Evolutionary conservation across 2,113 vertebrate species (phyloP), one percentile per base, ranked within the genome.

Genomic region (Chlorodrepanis virens): DNA sequence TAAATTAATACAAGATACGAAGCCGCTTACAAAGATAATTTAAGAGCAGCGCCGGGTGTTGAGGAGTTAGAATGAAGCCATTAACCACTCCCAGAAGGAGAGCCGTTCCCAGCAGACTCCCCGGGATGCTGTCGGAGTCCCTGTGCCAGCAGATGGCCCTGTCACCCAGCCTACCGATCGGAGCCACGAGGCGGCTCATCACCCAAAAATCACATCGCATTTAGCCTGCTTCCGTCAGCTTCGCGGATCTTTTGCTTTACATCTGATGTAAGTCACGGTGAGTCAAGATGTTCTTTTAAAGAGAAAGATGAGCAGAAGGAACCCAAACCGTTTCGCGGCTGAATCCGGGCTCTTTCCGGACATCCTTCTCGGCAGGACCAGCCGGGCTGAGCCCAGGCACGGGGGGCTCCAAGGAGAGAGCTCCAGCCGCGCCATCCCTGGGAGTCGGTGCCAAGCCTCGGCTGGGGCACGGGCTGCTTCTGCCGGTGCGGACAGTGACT

Each of bases 81-180:
- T 47, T 37, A 64, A 24, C 11, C 31, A 8, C 42, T 45, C 39
- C 37, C 39, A n/a, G 64, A 70, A 22, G 1, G 0, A 33, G 74
- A n/a, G 10, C 5, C 0, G 1, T 0, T 49, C 33, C 33, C 76
- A 23, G 68, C 5, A 1, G 54, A 23, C 21, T 33, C 6, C 0
- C 20, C 24, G 35, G 57, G 64, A 14, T 2, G 57, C 27, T 5
- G 40, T 2, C 3, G 8, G 16, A 59, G 40, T 5, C 9, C 8
- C 20, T 33, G 12, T 63, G 74, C 96, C 96, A 93, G 93, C 90
- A 97, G 96, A 79, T 96, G 96, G 88, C 96, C 60, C 94, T 87
- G 76, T 90, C 87, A 64, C 52, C 82, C 82, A 94, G 67, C 68
- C 79, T 45, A 63, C 87, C 6, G 37, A 37, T 13, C 53, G 39